Percentiles rank a stretch among this genome's conserved stretches.
Conservation (phyloP, 2,888 invertebrate genomes). For the Meganola albula region DNA sequence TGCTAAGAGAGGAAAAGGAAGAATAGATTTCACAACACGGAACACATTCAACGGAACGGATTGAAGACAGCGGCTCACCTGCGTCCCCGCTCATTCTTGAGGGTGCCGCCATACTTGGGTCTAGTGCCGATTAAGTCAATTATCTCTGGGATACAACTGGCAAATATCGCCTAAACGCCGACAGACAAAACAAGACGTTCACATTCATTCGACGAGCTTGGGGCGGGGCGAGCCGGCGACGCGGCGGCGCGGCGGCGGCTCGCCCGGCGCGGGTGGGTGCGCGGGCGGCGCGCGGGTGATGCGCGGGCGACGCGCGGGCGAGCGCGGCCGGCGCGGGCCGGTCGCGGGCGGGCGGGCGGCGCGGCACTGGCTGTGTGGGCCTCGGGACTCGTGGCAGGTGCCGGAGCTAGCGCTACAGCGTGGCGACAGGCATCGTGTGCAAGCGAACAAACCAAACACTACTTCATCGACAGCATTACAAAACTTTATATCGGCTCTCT, state of each 20-base stretch:
- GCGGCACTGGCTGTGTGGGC: slow-evolving; percentile 77
- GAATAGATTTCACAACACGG: slow-evolving; percentile 77
- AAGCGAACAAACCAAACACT: slow-evolving; percentile 79
- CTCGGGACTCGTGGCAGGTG: slow-evolving; percentile 75
- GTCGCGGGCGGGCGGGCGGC: slow-evolving; percentile 46
- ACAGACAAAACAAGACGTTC: slow-evolving; percentile 80
- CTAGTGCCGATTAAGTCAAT: slow-evolving; percentile 99
- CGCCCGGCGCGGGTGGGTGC: slow-evolving; percentile 27
- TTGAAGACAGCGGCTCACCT: slow-evolving; percentile 91
- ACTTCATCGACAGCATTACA: slow-evolving; percentile 78
- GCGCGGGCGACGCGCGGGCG: slow-evolving; percentile 24
- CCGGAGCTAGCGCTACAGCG: slow-evolving; percentile 79
- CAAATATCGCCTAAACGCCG: slow-evolving; percentile 98
- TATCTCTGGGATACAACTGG: slow-evolving; percentile 99
- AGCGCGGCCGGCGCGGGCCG: slow-evolving; percentile 21
- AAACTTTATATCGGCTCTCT: slow-evolving; percentile 76
- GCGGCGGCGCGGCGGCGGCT: slow-evolving; percentile 23
- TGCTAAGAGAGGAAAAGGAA: slow-evolving; percentile 78
- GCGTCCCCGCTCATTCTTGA: slow-evolving; percentile 99
- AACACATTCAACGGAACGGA: slow-evolving; percentile 79
- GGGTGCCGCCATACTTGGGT: slow-evolving; percentile 99
- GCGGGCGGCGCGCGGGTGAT: slow-evolving; percentile 25
- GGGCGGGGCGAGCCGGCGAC: slow-evolving; percentile 29
- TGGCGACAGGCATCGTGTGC: slow-evolving; percentile 79
- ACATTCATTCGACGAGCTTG: slow-evolving; percentile 66